These are phyloP conservation scores for Centropristis striata DNA, from an alignment of 2,113 vertebrate genomes.

Conservation along the genomic window DNA sequence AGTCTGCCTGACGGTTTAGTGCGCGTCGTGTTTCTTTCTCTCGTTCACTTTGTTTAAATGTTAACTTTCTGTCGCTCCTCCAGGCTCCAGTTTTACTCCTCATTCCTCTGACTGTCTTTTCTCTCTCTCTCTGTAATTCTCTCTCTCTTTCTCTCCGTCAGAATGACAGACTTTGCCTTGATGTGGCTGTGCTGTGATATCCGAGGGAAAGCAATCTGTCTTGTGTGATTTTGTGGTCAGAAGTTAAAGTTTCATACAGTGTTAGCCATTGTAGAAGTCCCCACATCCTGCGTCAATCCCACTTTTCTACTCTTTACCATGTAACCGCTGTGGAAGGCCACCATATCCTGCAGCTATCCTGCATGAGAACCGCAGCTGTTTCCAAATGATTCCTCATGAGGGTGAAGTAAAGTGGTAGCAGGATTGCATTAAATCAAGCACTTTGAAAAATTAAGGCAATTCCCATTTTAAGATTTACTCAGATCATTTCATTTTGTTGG, in stretches of 20 bases:
- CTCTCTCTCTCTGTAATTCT: conserved; percentile 9
- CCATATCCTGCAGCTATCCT: conserved; percentile 54
- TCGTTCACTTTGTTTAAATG: conserved; percentile 43
- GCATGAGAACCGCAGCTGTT: conserved; percentile 49
- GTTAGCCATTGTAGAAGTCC: conserved; percentile 51
- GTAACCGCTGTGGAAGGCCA: conserved; percentile 59
- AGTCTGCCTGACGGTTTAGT: conserved; percentile 34
- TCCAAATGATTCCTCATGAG: conserved; percentile 51
- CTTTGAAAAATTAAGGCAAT: conserved; percentile 64
- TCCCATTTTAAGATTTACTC: conserved; percentile 29
- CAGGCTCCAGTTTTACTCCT: conserved; percentile 30
- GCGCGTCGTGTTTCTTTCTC: conserved; percentile 5
- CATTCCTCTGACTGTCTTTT: conserved; percentile 12
- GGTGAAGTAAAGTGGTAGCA: conserved; percentile 24
- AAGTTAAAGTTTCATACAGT: conserved; percentile 53
- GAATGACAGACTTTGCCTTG: conserved; percentile 50
- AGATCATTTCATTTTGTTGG: conserved; percentile 50
- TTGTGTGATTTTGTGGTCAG: conserved; percentile 61
- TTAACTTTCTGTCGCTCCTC: conserved; percentile 23
- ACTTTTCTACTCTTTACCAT: conserved; percentile 55
- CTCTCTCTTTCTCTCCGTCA: conserved; percentile 6
- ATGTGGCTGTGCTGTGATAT: conserved; percentile 60
- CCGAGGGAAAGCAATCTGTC: conserved; percentile 66
- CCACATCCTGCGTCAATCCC: conserved; percentile 67
- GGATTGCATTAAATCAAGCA: conserved; percentile 49